A percentile compares a stretch with the other conserved stretches of the same genome.
Evolutionary conservation across 2,797 vertebrate genomes (phyloP).

Genomic region (Pogoniulus pusillus): DNA sequence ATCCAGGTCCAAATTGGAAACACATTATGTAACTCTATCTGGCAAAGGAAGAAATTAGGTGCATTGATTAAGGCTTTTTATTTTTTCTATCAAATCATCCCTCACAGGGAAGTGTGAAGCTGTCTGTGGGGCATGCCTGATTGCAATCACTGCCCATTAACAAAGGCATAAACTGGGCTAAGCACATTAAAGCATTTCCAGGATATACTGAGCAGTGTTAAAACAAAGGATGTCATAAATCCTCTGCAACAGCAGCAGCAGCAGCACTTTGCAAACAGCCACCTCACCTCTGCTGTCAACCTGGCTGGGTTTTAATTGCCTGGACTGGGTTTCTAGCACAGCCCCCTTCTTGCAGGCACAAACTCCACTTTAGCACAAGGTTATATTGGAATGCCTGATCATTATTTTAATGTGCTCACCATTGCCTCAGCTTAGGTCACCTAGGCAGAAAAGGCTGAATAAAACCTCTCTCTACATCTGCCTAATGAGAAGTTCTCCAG

Average conservation of each 20-base stretch:
- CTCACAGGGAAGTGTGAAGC: slow-evolving; percentile 22
- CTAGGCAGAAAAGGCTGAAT: neutral
- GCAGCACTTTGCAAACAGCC: slow-evolving; percentile 42
- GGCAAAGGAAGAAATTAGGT: slow-evolving; percentile 46
- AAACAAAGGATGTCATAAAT: slow-evolving; percentile 63
- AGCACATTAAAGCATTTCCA: slow-evolving; percentile 59
- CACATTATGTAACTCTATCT: slow-evolving; percentile 42
- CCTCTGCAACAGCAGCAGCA: too few species aligned
- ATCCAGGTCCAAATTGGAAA: slow-evolving; percentile 24
- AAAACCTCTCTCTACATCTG: neutral
- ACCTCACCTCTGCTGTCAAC: slow-evolving; percentile 15
- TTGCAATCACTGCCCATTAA: slow-evolving; percentile 29
- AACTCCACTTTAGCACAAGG: slow-evolving; percentile 25
- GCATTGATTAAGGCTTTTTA: slow-evolving; percentile 11
- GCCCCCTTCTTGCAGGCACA: neutral
- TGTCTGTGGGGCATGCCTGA: slow-evolving; percentile 10
- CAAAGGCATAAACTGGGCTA: slow-evolving; percentile 46
- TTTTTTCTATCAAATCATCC: slow-evolving; percentile 36
- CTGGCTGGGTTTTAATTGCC: slow-evolving; percentile 28
- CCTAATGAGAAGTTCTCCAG: slow-evolving; percentile 48
- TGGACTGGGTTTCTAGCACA: neutral
- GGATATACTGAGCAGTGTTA: slow-evolving; percentile 18
- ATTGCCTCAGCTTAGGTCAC: slow-evolving; percentile 31
- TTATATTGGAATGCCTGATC: slow-evolving; percentile 29
- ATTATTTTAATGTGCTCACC: slow-evolving; percentile 37